These are phyloP conservation scores for Pseudomugil gertrudae DNA, from an alignment of 2,797 vertebrate genomes.

Conservation along the genomic window DNA sequence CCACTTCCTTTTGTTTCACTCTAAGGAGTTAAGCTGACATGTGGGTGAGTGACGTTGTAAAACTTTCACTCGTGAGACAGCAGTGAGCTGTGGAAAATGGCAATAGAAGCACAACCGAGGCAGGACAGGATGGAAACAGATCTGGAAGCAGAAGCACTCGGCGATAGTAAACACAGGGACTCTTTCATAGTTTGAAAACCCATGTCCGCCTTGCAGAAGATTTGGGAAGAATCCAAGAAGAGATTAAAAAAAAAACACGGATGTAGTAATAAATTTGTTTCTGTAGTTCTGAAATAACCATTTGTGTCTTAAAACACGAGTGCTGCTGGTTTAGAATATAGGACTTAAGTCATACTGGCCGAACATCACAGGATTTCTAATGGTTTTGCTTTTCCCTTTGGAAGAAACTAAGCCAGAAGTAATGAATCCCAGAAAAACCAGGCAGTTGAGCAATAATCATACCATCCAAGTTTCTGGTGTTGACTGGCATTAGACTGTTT, in stretches of 20 bases:
- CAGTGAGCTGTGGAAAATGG: constrained; percentile 78
- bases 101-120: constrained; percentile 66
- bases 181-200: constrained; percentile 51
- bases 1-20: constrained; percentile 14
- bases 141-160: constrained; percentile 64
- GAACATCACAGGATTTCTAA: constrained; percentile 53
- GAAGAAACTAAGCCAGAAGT: constrained; percentile 41
- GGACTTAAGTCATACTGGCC: constrained; percentile 54
- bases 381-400: constrained; percentile 64
- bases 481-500: constrained; percentile 42
- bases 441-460: constrained; percentile 40
- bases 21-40: constrained; percentile 51
- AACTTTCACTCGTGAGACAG: constrained; percentile 52
- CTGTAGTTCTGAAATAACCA: constrained; percentile 47
- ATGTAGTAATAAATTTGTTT: constrained; percentile 57
- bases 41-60: constrained; percentile 58
- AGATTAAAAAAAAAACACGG: constrained; percentile 44
- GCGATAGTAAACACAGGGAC: constrained; percentile 70
- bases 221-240: constrained; percentile 43
- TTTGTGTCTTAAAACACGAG: constrained; percentile 43
- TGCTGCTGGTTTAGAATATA: constrained; percentile 33
- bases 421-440: constrained; percentile 67
- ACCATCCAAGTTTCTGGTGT: constrained; percentile 45
- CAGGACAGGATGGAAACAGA: constrained; percentile 78
- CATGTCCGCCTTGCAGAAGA: constrained; percentile 39